Percentiles rank a stretch among this genome's conserved stretches.
phyloP scores from a whole-genome alignment of 2,113 vertebrate genomes.

The Sander vitreus region DNA sequence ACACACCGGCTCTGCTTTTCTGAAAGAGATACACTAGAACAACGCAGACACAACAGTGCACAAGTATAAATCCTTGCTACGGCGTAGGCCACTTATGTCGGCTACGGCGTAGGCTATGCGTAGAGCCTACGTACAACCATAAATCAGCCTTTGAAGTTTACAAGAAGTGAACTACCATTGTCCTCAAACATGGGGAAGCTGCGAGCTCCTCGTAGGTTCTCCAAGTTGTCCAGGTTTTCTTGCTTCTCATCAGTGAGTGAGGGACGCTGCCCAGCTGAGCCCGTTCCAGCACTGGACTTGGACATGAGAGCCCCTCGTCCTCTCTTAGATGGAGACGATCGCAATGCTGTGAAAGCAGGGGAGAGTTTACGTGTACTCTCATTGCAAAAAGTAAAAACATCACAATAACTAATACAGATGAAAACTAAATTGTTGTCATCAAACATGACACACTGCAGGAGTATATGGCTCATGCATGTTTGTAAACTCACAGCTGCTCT shows the following conservation, averaged over 20 bases:
- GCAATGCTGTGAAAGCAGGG: slow-evolving; percentile 85
- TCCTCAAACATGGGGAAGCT: slow-evolving; percentile 91
- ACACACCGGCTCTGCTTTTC: too few relatives aligned
- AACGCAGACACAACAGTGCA: too few relatives aligned
- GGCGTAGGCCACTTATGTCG: too few relatives aligned
- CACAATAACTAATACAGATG: not conserved
- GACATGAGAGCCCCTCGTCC: slow-evolving; percentile 88
- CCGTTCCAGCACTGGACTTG: slow-evolving; percentile 84
- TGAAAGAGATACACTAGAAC: too few relatives aligned
- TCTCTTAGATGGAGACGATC: slow-evolving; percentile 95
- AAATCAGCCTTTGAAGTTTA: not conserved
- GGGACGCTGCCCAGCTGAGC: slow-evolving; percentile 88
- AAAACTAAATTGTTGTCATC: not conserved
- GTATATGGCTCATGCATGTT: not conserved
- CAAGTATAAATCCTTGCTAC: too few relatives aligned
- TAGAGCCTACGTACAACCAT: too few relatives aligned
- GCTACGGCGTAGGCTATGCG: too few relatives aligned
- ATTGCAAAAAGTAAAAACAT: not conserved
- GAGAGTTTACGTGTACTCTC: not conserved
- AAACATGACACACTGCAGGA: not conserved
- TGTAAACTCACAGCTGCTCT: slow-evolving; percentile 92
- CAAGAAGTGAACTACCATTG: slow-evolving; percentile 83
- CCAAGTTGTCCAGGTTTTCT: slow-evolving; percentile 89
- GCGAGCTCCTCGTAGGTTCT: slow-evolving; percentile 82
- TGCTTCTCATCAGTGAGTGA: slow-evolving; percentile 88